Percentiles rank a stretch among this genome's conserved stretches.
phyloP scores from a whole-genome alignment of 2,797 vertebrate species.

The Vireo griseus region DNA sequence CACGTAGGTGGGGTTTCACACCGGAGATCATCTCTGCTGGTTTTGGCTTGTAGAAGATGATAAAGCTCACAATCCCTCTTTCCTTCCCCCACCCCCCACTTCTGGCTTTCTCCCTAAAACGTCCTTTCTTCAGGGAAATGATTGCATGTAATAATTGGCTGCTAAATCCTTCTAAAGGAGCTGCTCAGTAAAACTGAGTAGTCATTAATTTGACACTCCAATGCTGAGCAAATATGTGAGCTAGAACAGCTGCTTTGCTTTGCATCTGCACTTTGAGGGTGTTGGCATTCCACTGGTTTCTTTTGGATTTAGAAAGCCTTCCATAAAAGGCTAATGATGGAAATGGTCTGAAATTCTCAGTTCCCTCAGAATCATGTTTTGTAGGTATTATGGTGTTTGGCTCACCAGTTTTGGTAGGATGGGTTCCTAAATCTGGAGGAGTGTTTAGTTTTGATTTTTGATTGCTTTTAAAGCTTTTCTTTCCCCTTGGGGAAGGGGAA shows the following conservation, averaged over 20 bases:
- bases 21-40: not conserved
- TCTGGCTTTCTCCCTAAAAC: not conserved
- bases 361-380: not conserved
- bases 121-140: not conserved
- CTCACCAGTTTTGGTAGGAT: not conserved
- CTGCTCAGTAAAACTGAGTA: not conserved
- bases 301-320: not conserved
- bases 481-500: not conserved
- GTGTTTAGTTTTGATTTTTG: not conserved
- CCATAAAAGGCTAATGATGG: not conserved
- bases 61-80: not conserved
- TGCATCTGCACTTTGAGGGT: not conserved
- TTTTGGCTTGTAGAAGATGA: not conserved
- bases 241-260: not conserved
- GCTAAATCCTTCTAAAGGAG: not conserved
- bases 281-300: not conserved
- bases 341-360: not conserved
- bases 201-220: not conserved
- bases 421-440: not conserved
- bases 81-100: accelerated
- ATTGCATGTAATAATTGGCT: not conserved
- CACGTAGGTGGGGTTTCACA: not conserved
- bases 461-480: not conserved
- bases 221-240: not conserved
- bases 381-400: not conserved